Percentiles rank a stretch among this genome's conserved stretches.
Evolutionary conservation across 2,888 invertebrate genomes (phyloP).

Genomic region (Rotaria macrura): DNA sequence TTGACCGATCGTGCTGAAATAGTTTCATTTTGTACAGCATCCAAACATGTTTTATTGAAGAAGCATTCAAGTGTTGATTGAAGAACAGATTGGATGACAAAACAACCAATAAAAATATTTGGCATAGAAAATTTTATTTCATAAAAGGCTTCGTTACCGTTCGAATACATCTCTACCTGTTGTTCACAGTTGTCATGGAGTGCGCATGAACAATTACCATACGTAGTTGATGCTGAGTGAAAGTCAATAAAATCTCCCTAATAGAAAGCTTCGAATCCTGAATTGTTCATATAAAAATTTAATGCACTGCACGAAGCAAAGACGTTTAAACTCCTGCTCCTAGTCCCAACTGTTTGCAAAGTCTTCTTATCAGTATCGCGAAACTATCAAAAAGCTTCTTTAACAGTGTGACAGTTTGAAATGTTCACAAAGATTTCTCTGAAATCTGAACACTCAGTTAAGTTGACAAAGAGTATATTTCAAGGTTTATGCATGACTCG

Average conservation of each 20-base stretch:
- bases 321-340: no score
- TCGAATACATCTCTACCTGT: background rate
- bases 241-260: background rate
- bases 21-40: background rate
- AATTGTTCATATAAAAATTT: no score
- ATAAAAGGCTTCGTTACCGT: fast-evolving
- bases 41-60: background rate
- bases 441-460: no score
- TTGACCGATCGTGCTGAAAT: background rate
- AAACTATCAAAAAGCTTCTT: no score
- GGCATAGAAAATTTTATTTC: background rate
- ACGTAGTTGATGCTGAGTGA: background rate
- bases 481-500: no score
- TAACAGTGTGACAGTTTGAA: no score
- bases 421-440: no score
- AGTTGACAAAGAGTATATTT: no score
- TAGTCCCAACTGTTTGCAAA: no score
- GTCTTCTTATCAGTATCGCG: no score
- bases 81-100: background rate
- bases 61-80: background rate
- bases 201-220: background rate
- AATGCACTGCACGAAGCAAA: no score
- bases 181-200: background rate
- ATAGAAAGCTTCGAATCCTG: no score
- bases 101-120: background rate